Conservation (phyloP, 2,888 invertebrate genomes). For the Sarcophaga subvicina region DNA sequence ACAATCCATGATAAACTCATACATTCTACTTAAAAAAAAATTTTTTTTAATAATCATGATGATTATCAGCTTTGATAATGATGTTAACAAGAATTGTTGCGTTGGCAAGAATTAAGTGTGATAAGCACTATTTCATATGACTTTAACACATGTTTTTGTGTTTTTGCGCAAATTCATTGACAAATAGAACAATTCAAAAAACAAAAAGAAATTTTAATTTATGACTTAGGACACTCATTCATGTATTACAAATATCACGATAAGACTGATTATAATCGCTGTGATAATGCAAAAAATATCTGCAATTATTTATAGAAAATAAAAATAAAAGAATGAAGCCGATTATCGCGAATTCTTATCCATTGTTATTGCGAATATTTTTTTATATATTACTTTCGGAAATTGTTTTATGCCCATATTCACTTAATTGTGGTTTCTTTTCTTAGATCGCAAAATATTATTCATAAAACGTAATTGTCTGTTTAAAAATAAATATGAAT, state of each 20-base stretch:
- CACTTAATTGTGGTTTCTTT: background rate
- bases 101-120: background rate
- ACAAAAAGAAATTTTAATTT: conserved; percentile 1
- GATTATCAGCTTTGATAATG: background rate
- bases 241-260: background rate
- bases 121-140: background rate
- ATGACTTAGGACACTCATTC: background rate
- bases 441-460: background rate
- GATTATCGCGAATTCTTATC: conserved; percentile 10
- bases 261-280: background rate
- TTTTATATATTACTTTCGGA: background rate
- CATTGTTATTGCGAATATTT: background rate
- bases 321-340: too few relatives aligned
- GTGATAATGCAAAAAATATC: background rate
- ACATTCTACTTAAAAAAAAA: too few relatives aligned
- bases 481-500: background rate
- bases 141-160: background rate
- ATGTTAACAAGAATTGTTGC: background rate
- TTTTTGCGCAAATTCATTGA: conserved; percentile 5
- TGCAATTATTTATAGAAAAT: background rate
- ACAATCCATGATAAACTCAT: too few relatives aligned
- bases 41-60: background rate
- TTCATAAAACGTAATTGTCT: background rate
- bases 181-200: background rate
- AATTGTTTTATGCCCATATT: background rate